Percentiles rank a stretch among this genome's conserved stretches.
Conservation (phyloP, 2,113 vertebrate species). For the Chloropsis hardwickii region DNA sequence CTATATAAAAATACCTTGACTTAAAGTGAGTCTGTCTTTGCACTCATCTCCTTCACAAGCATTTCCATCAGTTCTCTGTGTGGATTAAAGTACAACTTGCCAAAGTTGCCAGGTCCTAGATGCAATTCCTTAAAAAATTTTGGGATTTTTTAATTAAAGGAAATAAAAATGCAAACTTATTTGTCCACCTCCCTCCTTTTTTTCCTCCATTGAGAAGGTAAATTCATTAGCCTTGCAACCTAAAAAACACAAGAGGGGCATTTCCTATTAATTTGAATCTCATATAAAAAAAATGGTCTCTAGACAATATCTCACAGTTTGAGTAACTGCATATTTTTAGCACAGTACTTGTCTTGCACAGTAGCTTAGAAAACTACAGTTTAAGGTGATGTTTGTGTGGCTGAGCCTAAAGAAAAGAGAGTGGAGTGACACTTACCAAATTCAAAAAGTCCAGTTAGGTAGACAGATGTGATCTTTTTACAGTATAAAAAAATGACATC, state of each 20-base stretch:
- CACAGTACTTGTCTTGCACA: background rate
- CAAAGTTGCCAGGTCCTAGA: background rate
- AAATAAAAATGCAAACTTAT: background rate
- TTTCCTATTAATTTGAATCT: constrained; percentile 45
- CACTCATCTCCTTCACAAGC: background rate
- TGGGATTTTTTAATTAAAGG: background rate
- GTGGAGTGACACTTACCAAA: background rate
- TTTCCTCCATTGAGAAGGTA: background rate
- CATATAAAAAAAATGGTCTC: constrained; percentile 20
- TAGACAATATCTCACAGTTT: constrained; percentile 25
- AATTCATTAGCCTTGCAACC: background rate
- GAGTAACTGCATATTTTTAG: constrained; percentile 40
- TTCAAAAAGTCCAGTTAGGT: background rate
- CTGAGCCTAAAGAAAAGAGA: background rate
- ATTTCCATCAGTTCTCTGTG: background rate
- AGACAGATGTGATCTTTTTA: background rate
- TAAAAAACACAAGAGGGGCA: constrained; percentile 41
- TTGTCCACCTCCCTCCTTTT: background rate
- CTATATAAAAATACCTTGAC: background rate
- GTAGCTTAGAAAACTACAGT: background rate
- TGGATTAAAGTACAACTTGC: background rate
- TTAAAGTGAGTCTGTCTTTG: background rate
- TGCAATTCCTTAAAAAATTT: background rate
- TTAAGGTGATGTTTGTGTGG: background rate
- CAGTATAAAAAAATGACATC: background rate